Conservation (phyloP, 2,888 invertebrate genomes). For the Alcis repandata region DNA sequence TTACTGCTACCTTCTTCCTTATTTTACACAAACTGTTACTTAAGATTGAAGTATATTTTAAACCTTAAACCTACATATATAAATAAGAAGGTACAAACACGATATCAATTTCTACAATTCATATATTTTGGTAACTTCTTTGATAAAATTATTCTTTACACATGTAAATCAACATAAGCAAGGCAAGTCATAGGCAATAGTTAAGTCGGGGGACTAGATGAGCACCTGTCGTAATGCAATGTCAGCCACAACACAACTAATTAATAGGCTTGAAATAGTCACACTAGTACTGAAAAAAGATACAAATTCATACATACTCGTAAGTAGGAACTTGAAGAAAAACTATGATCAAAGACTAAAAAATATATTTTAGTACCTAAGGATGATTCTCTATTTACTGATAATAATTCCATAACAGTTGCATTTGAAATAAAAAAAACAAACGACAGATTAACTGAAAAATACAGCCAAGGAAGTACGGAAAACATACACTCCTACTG, state of each 20-base stretch:
- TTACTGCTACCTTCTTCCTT: neutral
- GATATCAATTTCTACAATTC: conserved; percentile 3
- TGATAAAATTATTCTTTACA: conserved; percentile 16
- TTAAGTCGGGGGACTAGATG: conserved; percentile 18
- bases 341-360: no score
- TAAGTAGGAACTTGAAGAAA: no score
- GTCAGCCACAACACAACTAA: neutral
- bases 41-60: neutral
- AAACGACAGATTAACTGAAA: neutral
- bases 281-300: no score
- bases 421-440: neutral
- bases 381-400: no score
- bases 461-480: conserved; percentile 22
- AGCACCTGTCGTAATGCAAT: conserved; percentile 3
- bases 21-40: neutral
- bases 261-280: no score
- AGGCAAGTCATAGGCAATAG: conserved; percentile 23
- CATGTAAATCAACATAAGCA: conserved; percentile 3
- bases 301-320: no score
- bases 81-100: conserved; percentile 10
- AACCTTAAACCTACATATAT: neutral
- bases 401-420: no score
- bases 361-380: no score
- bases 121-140: conserved; percentile 60
- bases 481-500: neutral